phyloP scores from a whole-genome alignment of 2,113 vertebrate genomes.

The Ailuropoda melanoleuca region DNA sequence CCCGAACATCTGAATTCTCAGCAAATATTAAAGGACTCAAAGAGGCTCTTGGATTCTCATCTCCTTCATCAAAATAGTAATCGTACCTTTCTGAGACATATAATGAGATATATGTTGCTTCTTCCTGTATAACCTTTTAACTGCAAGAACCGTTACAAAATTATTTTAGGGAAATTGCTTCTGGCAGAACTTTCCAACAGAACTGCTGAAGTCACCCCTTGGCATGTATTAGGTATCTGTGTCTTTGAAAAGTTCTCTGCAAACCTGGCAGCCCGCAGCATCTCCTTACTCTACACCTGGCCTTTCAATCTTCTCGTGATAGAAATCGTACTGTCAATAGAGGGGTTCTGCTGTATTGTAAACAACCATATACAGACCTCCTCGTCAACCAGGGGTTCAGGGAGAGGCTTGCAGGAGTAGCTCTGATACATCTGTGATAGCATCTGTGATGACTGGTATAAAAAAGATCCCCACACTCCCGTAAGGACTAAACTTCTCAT shows the following conservation, averaged over 20 bases:
- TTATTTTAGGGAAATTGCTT: slow-evolving; percentile 11
- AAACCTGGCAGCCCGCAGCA: neutral
- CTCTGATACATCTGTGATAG: neutral
- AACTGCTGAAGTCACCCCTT: neutral
- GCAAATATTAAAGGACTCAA: neutral
- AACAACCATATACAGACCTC: neutral
- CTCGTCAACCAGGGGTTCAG: neutral
- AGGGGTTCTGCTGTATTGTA: neutral
- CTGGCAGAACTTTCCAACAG: neutral
- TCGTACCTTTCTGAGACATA: neutral
- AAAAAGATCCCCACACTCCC: neutral
- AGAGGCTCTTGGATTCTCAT: neutral
- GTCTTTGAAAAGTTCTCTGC: neutral
- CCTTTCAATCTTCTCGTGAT: neutral
- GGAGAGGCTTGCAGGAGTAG: neutral
- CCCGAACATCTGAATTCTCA: neutral
- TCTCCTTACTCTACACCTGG: neutral
- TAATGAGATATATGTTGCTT: neutral
- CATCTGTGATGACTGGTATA: neutral
- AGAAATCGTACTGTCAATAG: neutral
- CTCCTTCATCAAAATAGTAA: slow-evolving; percentile 11
- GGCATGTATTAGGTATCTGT: neutral
- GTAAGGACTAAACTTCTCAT: neutral
- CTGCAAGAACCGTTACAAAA: neutral
- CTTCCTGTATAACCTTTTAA: slow-evolving; percentile 31